Evolutionary conservation across 2,888 invertebrate genomes (phyloP).

Genomic region (Plagodis dolabraria): DNA sequence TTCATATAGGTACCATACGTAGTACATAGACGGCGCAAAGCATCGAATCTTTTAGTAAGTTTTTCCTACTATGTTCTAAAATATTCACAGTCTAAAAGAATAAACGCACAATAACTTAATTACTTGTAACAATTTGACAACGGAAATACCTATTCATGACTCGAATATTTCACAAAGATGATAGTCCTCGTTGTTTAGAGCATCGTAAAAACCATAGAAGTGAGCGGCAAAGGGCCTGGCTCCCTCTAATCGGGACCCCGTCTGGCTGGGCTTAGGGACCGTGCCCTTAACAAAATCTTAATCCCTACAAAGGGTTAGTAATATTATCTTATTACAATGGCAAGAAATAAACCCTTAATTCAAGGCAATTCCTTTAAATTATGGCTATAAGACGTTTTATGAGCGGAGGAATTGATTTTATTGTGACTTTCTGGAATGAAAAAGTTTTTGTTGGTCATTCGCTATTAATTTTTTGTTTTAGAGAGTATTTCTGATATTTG

Average conservation of each 20-base stretch:
- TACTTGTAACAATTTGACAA: conserved; percentile 1
- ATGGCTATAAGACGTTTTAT: conserved; percentile 47
- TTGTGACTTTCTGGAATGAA: not conserved
- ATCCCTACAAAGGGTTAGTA: conserved; percentile 84
- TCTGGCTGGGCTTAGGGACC: conserved; percentile 71
- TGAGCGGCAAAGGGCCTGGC: conserved; percentile 61
- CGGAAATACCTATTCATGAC: not conserved
- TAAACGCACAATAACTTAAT: not conserved
- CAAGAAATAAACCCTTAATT: conserved; percentile 81
- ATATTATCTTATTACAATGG: conserved; percentile 82
- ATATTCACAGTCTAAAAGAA: too few relatives aligned
- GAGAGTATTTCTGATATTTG: too few relatives aligned
- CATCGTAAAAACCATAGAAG: conserved; percentile 77
- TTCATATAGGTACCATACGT: too few relatives aligned
- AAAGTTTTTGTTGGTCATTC: too few relatives aligned
- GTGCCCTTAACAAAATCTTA: conserved; percentile 84
- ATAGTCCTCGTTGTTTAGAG: conserved; percentile 55
- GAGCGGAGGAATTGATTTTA: conserved; percentile 17
- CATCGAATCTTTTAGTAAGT: too few relatives aligned
- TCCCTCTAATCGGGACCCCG: conserved; percentile 66
- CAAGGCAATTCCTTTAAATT: conserved; percentile 62
- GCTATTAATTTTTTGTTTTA: too few relatives aligned
- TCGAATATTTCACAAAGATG: conserved; percentile 21
- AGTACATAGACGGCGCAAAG: too few relatives aligned
- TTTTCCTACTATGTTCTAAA: too few relatives aligned